phyloP scores from a whole-genome alignment of 2,888 invertebrate genomes.

The Trichacis sp. region DNA sequence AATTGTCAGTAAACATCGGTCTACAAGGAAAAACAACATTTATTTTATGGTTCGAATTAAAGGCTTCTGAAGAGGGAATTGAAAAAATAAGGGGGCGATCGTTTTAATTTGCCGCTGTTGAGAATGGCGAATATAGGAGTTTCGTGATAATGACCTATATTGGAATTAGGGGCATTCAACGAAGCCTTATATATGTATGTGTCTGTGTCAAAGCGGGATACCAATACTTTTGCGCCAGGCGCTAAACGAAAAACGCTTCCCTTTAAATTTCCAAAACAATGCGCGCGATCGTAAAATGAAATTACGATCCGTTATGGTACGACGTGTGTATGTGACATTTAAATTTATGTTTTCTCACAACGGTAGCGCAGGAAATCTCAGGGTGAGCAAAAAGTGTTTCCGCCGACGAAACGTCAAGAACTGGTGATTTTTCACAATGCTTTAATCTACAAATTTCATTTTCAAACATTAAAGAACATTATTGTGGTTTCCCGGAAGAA shows the following conservation, averaged over 20 bases:
- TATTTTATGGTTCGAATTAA: background rate
- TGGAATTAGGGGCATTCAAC: conserved; percentile 44
- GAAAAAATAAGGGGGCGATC: conserved; percentile 24
- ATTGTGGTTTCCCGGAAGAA: too few relatives aligned
- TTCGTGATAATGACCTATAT: conserved; percentile 46
- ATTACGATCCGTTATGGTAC: background rate
- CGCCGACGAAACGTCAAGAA: too few relatives aligned
- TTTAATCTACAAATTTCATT: too few relatives aligned
- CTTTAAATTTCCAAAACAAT: conserved; percentile 1
- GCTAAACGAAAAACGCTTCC: conserved; percentile 10
- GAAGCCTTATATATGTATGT: conserved; percentile 41
- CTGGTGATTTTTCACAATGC: too few relatives aligned
- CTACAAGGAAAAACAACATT: background rate
- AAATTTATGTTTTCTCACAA: background rate
- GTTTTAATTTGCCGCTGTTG: conserved; percentile 28
- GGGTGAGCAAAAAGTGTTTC: too few relatives aligned
- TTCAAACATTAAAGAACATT: too few relatives aligned
- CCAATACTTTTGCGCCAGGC: conserved; percentile 29
- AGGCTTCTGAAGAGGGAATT: conserved; percentile 8
- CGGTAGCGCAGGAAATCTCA: too few relatives aligned
- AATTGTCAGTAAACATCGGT: too few relatives aligned
- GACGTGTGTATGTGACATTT: background rate
- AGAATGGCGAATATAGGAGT: conserved; percentile 36
- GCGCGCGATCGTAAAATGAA: background rate
- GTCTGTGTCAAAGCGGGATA: conserved; percentile 26